Evolutionary conservation across 2,797 vertebrate species (phyloP), one percentile per base, ranked within the genome.

Genomic region (Diceros bicornis): DNA sequence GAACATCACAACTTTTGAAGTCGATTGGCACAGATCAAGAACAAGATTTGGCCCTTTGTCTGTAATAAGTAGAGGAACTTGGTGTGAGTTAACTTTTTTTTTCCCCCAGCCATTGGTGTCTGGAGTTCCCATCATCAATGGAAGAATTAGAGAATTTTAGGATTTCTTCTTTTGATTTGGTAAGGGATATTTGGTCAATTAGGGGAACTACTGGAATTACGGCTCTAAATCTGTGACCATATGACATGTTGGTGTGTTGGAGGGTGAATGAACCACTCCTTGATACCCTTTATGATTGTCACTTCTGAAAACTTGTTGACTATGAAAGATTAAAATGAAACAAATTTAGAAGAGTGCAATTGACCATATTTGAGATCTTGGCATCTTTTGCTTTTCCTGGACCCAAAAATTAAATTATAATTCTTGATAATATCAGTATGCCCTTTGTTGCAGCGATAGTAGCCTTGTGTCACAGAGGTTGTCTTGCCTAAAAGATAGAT

Each of bases 11-110:
- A 12, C 97, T 97, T 98, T 98, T 97, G 96, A 98, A 98, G 97
- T 97, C 97, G 94, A 88, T 97, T 97, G 96, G 78, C 95, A 98
- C 96, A 97, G 98, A 98, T 97, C 96, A 97, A 98, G 97, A 98
- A 96, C 97, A 97, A 96, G 96, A 96, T 97, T 97, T 97, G 94
- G 95, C 97, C 95, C 96, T 97, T 96, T 97, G 98, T 97, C 96
- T 98, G 95, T 97, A 97, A 95, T 97, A 97, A 97, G 97, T 97
- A 98, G 97, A 98, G 97, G 95, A 97, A 89, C 95, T 93, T 98
- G 97, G 97, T 98, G 78, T 97, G 97, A 97, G 96, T 97, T 97
- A 97, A 96, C 77, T 88, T 89, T 87, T 84, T 68, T 96, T 86
- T 62, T n/a, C 71, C 90, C 96, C 83, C 84, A 96, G 96, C 97